phyloP scores from a whole-genome alignment of 2,888 invertebrate genomes.

The Megalurothrips usitatus region DNA sequence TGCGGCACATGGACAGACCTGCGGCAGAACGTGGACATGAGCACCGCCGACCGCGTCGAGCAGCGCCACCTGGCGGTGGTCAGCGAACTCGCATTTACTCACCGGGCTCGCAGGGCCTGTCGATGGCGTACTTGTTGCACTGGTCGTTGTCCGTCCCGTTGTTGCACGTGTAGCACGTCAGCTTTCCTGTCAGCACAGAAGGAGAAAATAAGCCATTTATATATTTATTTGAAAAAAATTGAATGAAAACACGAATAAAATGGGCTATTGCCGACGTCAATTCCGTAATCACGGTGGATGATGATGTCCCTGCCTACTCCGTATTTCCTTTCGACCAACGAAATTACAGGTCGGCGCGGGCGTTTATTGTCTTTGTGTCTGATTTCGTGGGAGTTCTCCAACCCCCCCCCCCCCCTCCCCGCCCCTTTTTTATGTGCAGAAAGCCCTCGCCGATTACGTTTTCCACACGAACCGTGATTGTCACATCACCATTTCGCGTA shows the following conservation, averaged over 20 bases:
- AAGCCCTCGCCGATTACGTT: too few relatives aligned
- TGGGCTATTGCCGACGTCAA: too few relatives aligned
- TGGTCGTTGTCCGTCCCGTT: conserved; percentile 10
- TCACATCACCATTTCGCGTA: too few relatives aligned
- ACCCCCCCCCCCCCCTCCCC: too few relatives aligned
- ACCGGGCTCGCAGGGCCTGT: conserved; percentile 6
- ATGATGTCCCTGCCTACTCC: not conserved
- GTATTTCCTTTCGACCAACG: not conserved
- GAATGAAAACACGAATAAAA: not conserved
- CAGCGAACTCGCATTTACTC: not conserved
- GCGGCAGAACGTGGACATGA: not conserved
- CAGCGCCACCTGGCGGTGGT: too few relatives aligned
- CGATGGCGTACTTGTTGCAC: conserved; percentile 7
- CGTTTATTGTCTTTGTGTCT: not conserved
- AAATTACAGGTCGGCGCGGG: not conserved
- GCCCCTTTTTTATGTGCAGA: too few relatives aligned
- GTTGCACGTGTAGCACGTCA: conserved; percentile 3
- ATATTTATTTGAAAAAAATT: not conserved
- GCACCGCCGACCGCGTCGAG: too few relatives aligned
- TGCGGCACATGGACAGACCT: conserved; percentile 10
- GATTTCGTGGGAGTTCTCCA: not conserved
- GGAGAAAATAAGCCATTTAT: not conserved
- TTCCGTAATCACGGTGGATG: too few relatives aligned
- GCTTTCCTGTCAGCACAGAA: not conserved
- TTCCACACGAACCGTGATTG: too few relatives aligned